Evolutionary conservation across 1,140 invertebrate genomes (phyloP).

Genomic region (Metaphire vulgaris): DNA sequence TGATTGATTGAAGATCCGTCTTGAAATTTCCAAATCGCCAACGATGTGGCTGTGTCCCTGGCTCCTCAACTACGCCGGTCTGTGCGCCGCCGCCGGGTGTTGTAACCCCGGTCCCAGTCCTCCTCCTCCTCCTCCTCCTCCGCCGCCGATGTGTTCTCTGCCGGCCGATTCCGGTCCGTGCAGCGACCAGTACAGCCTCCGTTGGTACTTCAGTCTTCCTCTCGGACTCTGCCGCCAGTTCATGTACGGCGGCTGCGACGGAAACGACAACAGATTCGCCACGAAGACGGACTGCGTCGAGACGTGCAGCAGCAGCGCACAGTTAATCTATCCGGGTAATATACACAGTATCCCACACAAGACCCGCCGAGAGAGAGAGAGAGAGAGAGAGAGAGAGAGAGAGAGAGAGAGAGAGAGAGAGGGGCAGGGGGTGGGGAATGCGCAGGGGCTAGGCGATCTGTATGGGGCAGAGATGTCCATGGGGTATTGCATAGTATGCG

Average conservation of each 20-base stretch:
- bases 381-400: too few relatives aligned
- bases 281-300: slow-evolving; percentile 25
- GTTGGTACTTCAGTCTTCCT: slow-evolving; percentile 77
- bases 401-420: too few relatives aligned
- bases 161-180: slow-evolving; percentile 67
- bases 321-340: neutral
- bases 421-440: too few relatives aligned
- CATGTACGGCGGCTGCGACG: slow-evolving; percentile 12
- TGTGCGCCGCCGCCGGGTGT: neutral
- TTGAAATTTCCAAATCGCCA: too few relatives aligned
- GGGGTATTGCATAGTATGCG: too few relatives aligned
- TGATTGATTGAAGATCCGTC: too few relatives aligned
- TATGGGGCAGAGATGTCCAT: too few relatives aligned
- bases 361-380: too few relatives aligned
- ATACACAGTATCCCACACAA: too few relatives aligned
- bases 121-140: slow-evolving; percentile 51
- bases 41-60: neutral
- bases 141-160: slow-evolving; percentile 69
- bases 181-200: slow-evolving; percentile 57
- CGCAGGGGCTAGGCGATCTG: too few relatives aligned
- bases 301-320: neutral
- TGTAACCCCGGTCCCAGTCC: neutral
- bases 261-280: slow-evolving; percentile 23
- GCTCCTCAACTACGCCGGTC: neutral
- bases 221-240: slow-evolving; percentile 59